Evolutionary conservation across 64 coral and sea anemone genomes (phyloP).

Genomic region (Porites australiensis): DNA sequence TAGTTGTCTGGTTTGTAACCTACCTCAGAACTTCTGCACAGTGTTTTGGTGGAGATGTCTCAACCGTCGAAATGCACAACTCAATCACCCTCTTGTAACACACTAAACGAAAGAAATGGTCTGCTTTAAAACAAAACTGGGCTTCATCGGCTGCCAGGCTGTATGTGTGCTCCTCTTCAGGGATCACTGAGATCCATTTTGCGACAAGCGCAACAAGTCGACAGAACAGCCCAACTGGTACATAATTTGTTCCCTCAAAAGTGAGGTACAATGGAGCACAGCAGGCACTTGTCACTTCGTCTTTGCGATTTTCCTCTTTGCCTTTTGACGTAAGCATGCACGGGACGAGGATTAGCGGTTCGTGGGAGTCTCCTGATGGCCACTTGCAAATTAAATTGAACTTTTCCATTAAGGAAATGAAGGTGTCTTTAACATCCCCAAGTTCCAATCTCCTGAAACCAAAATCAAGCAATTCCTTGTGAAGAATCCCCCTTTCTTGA

Average conservation of each 20-base stretch:
- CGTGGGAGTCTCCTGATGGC: not conserved
- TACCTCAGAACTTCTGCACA: not conserved
- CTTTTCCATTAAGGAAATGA: not conserved
- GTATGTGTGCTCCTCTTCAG: rapidly evolving
- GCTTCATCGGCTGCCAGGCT: not conserved
- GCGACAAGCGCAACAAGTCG: not conserved
- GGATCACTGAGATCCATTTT: not conserved
- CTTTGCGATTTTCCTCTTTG: not conserved
- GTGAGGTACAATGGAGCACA: not conserved
- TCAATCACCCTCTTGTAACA: not conserved
- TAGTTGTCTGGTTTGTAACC: too few species aligned
- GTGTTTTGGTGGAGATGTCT: not conserved
- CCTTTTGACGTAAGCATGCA: not conserved
- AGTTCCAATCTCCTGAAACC: not conserved
- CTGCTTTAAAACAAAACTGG: not conserved
- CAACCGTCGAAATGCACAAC: not conserved
- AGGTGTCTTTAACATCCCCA: not conserved
- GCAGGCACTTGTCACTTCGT: not conserved
- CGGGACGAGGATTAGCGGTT: not conserved
- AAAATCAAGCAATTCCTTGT: not conserved
- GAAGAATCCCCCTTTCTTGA: not conserved
- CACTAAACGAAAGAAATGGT: not conserved
- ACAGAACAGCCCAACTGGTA: not conserved
- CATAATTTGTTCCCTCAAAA: not conserved
- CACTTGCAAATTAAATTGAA: not conserved